Base-by-base conservation (phyloP, 2,888 invertebrate species). In the Agrotis puta region DNA sequence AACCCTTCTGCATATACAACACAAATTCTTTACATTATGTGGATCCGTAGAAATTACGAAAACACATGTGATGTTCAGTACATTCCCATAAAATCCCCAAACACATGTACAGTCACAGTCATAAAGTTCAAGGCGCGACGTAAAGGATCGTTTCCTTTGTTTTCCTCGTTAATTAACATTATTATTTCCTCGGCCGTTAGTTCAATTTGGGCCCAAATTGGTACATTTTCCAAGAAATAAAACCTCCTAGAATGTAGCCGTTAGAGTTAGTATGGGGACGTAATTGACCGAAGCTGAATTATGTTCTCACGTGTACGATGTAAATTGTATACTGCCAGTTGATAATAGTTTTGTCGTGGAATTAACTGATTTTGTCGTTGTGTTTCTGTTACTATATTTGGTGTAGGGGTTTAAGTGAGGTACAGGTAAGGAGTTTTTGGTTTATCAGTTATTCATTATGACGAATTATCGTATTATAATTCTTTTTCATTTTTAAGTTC, bases 101-200 rank as follows among this genome's bases (percentile, higher is more conserved):
- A 70, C 50, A 77, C 59, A 62, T 64, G 62, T 62, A 63, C 66
- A 74, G 58, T 62, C 67, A 56, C 67, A 33, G 71, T 70, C 78
- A 75, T 86, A 86, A 82, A 86, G 54, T 74, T 69, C 56, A 20
- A 65, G 58, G 33, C 22, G 50, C 84, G 79, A 64, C 85, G 74
- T 74, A 82, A 78, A 66, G 58, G 74, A 79, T 70, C 78, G 68
- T 77, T 85, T 61, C 72, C 75, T 79, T 81, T 86, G 82, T 83
- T 82, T 85, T 79, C 61, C 70, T 64, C 63, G 70, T 85, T 85
- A 85, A 86, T 85, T 85, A 86, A 86, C 84, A 70, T 82, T 79
- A 79, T 86, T 86, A 85, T 85, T 82, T 82, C 80, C 72, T 73
- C 74, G 20, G 74, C 48, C 74, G 81, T 82, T 86, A 76, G 78